A percentile compares a stretch with the other conserved stretches of the same genome.
These are phyloP conservation scores for Drosophila rufa DNA, from an alignment of 1,140 invertebrate species.

Conservation along the genomic window DNA sequence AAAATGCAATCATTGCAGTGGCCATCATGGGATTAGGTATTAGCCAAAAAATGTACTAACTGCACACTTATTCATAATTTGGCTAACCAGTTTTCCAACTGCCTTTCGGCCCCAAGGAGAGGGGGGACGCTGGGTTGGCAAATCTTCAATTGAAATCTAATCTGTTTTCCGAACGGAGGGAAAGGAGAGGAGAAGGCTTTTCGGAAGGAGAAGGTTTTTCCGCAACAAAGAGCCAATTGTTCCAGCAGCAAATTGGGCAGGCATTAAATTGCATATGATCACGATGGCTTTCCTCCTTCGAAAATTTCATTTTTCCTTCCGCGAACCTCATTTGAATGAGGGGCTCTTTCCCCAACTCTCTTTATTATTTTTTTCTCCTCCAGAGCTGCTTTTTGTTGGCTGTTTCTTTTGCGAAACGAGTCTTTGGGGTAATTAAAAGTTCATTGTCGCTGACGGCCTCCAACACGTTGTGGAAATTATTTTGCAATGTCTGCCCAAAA, in stretches of 20 bases:
- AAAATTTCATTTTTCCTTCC: slow-evolving; percentile 35
- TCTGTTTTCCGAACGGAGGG: neutral
- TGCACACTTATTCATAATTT: slow-evolving; percentile 43
- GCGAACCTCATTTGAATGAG: slow-evolving; percentile 48
- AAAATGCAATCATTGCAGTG: slow-evolving; percentile 25
- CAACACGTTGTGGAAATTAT: slow-evolving; percentile 64
- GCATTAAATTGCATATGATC: slow-evolving; percentile 51
- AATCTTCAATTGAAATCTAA: slow-evolving; percentile 49
- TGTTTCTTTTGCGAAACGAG: slow-evolving; percentile 61
- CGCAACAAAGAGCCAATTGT: slow-evolving; percentile 43
- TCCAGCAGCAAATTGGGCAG: slow-evolving; percentile 35
- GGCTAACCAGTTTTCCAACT: slow-evolving; percentile 16
- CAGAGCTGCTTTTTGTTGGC: slow-evolving; percentile 1
- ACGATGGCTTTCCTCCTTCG: slow-evolving; percentile 27
- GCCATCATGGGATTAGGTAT: slow-evolving; percentile 20
- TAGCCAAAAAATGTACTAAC: slow-evolving; percentile 14
- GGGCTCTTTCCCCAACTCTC: neutral
- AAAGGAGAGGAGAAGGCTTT: slow-evolving; percentile 5
- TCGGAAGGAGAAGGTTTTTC: slow-evolving; percentile 13
- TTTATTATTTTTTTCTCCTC: slow-evolving; percentile 2
- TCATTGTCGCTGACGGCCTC: slow-evolving; percentile 61
- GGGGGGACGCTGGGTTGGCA: slow-evolving; percentile 7
- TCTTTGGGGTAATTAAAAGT: slow-evolving; percentile 70
- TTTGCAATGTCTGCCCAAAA: slow-evolving; percentile 69
- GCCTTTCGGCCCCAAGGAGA: neutral